Evolutionary conservation across 37 sponge, comb jelly and placozoan genomes (phyloP), one percentile per base, ranked within the genome.

Genomic region (Chondrilla cf. caribensis): DNA sequence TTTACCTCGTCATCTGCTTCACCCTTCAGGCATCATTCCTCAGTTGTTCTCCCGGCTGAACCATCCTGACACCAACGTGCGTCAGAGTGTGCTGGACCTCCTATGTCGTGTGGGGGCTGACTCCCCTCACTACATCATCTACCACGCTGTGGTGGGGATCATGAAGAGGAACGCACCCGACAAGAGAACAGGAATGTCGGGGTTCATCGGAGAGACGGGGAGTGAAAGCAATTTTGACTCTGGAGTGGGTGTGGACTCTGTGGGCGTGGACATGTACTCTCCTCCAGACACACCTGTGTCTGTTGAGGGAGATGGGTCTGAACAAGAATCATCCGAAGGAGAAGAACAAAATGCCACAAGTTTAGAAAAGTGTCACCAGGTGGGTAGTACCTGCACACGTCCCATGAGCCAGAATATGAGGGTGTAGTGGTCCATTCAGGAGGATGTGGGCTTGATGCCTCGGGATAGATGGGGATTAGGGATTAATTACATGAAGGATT

Each of bases 21-120:
- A n/a, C 11, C 51, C 47, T 38, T 0, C 67, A 93, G 94, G 90
- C 25, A 95, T 95, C 8, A 95, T 92, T 31, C 95, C 95, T 1
- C 95, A 95, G 93, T 58, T 95, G 60, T 92, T 95, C 72, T 95
- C 95, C n/a, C 90, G 95, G 0, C 88, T 95, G 28, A 95, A 86
- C 79, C 95, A 95, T 66, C 95, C 95, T 0, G 95, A 95, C 55
- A 82, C 81, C 58, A 87, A 92, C 58, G 95, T 95, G 1, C 70
- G 88, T 42, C 90, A 89, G 78, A 92, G 88, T 85, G 93, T 95
- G 71, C 89, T 90, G 7, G 88, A 95, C 82, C 84, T 95, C 11
- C 82, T 95, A 41, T 92, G 95, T 78, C 78, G 93, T 2, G 88
- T 95, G 36, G 95, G 89, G 6, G n/a, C 78, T 2, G 95, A 95